phyloP scores from a whole-genome alignment of 1,140 invertebrate genomes.

The Aphidius ervi region DNA sequence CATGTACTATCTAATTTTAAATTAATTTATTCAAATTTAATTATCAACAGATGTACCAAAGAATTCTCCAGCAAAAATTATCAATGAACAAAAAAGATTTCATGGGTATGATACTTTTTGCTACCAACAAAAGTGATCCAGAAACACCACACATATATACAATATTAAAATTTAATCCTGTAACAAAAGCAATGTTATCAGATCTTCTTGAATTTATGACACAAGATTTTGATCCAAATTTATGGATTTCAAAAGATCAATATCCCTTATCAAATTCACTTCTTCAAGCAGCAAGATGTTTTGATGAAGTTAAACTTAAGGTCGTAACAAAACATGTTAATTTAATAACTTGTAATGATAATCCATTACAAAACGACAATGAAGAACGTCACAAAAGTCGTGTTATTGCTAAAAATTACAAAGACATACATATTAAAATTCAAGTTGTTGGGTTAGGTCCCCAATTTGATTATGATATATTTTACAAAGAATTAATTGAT shows the following conservation, averaged over 20 bases:
- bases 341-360: constrained; percentile 32
- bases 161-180: constrained; percentile 16
- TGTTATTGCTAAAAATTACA: constrained; percentile 17
- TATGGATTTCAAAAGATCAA: background rate
- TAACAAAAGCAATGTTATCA: constrained; percentile 21
- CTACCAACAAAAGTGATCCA: constrained; percentile 22
- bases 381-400: constrained; percentile 27
- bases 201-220: background rate
- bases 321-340: constrained; percentile 26
- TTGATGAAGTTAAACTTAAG: constrained; percentile 23
- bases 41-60: constrained; percentile 19
- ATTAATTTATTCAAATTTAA: constrained; percentile 17
- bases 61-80: constrained; percentile 30
- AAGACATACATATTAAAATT: constrained; percentile 24
- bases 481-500: constrained; percentile 36
- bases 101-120: constrained; percentile 34
- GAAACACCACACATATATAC: constrained; percentile 19
- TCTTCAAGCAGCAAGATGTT: constrained; percentile 22
- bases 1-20: too few relatives aligned
- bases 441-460: constrained; percentile 27
- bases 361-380: constrained; percentile 16
- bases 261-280: constrained; percentile 31
- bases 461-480: constrained; percentile 27
- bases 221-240: background rate
- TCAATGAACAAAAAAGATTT: constrained; percentile 30